Evolutionary conservation across 1,140 invertebrate species (phyloP).

Genomic region (Meloidogyne exigua): DNA sequence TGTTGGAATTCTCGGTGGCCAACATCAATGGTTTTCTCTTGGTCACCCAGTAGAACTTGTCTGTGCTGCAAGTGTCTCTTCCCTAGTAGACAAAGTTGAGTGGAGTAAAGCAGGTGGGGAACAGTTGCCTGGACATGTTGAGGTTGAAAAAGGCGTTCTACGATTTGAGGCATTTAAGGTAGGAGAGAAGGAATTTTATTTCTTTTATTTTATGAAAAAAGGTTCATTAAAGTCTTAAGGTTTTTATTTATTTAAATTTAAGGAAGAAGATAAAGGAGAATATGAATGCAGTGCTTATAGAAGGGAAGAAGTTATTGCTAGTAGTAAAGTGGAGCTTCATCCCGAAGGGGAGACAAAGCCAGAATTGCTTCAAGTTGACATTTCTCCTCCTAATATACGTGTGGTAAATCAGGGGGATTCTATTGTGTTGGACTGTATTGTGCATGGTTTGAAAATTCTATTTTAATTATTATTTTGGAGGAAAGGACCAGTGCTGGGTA

Average conservation of each 20-base stretch:
- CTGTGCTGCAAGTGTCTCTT: conserved; percentile 57
- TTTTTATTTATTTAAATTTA: background rate
- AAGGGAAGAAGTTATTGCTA: conserved; percentile 58
- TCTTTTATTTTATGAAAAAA: too few relatives aligned
- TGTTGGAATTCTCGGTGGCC: conserved; percentile 59
- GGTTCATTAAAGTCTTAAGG: background rate
- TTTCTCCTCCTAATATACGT: conserved; percentile 55
- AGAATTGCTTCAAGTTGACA: conserved; percentile 56
- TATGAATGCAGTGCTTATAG: conserved; percentile 61
- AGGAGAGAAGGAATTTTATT: too few relatives aligned
- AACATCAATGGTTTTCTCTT: conserved; percentile 55
- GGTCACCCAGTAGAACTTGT: conserved; percentile 56
- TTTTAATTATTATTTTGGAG: too few relatives aligned
- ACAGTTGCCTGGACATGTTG: conserved; percentile 52
- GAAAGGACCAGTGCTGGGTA: too few relatives aligned
- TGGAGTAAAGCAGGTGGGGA: conserved; percentile 46
- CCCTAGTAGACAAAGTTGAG: conserved; percentile 56
- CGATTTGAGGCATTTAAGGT: conserved; percentile 61
- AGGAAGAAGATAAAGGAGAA: conserved; percentile 56
- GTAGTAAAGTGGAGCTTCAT: conserved; percentile 47
- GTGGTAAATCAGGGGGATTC: conserved; percentile 62
- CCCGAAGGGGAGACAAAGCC: conserved; percentile 37
- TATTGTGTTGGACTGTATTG: conserved; percentile 60
- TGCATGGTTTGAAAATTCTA: conserved; percentile 50
- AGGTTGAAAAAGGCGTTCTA: conserved; percentile 58